Evolutionary conservation across 1,140 invertebrate species (phyloP), one percentile per base, ranked within the genome.

Genomic region (Anthonomus grandis): DNA sequence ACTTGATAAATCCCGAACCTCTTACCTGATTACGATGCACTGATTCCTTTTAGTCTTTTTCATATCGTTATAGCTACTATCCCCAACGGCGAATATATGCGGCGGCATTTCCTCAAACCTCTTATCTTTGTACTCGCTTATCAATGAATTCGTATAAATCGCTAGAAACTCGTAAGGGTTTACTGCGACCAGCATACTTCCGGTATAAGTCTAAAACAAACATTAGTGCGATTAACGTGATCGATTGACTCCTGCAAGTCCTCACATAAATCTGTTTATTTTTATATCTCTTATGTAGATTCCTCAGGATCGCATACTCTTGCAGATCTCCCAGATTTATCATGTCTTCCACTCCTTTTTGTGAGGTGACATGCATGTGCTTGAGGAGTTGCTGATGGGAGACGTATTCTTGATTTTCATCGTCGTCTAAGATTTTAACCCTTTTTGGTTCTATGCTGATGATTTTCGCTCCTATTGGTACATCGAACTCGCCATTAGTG

Each of bases 1-100:
- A n/a, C n/a, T n/a, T n/a, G n/a, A n/a, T n/a, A n/a, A n/a, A n/a
- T n/a, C n/a, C n/a, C n/a, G n/a, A n/a, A n/a, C 6, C 17, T 22
- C 21, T 48, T 71, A 89, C 87, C 87, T 90, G 60, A 95, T 95
- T 37, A 95, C 90, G 49, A 96, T 87, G 69, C 91, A 95, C 72
- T 97, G 93, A 75, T 95, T 86, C 66, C 86, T 83, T 57, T 77
- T 75, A 44, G 86, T 85, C 10, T 86, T 76, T 69, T 83, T 83
- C 82, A 95, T 86, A 69, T 89, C 86, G 57, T 80, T 81, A 68
- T 91, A 95, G 41, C 89, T 86, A 72, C 88, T 91, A 74, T 95
- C 92, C 18, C 91, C 93, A 60, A 95, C 90, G 21, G 93, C 91
- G 76, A 95, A 97, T 57, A 97, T 94, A 69, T 97, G 93, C 1